phyloP scores from a whole-genome alignment of 2,888 invertebrate species.

The Epicampocera succincta region DNA sequence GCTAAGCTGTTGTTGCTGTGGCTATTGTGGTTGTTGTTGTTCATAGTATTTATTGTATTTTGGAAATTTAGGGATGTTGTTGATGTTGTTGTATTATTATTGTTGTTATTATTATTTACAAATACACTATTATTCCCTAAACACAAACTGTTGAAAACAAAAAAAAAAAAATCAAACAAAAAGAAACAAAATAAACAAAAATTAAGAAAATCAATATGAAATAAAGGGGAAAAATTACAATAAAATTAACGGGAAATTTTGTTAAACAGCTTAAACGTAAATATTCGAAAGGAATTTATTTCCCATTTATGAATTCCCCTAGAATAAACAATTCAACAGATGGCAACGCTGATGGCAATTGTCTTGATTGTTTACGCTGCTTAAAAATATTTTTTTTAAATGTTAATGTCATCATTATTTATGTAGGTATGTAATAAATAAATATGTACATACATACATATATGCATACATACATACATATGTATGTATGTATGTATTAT shows the following conservation, averaged over 20 bases:
- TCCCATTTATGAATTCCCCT: too few species aligned
- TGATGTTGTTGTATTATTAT: conserved; percentile 74
- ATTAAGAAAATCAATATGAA: conserved; percentile 65
- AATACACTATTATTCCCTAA: conserved; percentile 80
- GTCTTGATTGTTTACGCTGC: too few species aligned
- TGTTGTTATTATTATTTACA: conserved; percentile 80
- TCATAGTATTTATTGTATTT: conserved; percentile 70
- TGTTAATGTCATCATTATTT: too few species aligned
- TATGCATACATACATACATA: too few species aligned
- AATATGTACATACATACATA: too few species aligned
- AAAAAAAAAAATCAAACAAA: conserved; percentile 59
- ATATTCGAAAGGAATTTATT: neutral
- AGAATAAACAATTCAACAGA: too few species aligned
- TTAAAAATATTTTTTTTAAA: too few species aligned
- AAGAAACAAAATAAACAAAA: conserved; percentile 52
- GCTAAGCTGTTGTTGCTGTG: conserved; percentile 70
- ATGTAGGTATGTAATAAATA: too few species aligned
- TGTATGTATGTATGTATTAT: too few species aligned
- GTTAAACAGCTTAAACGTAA: neutral
- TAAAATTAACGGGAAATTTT: conserved; percentile 5
- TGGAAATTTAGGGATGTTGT: conserved; percentile 67
- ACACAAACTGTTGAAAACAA: conserved; percentile 78
- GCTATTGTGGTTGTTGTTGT: conserved; percentile 70
- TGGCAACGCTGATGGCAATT: too few species aligned
- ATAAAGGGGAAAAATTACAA: conserved; percentile 25